These are phyloP conservation scores for Dolichotis patagonum DNA, from an alignment of 2,113 vertebrate genomes.

Conservation along the genomic window DNA sequence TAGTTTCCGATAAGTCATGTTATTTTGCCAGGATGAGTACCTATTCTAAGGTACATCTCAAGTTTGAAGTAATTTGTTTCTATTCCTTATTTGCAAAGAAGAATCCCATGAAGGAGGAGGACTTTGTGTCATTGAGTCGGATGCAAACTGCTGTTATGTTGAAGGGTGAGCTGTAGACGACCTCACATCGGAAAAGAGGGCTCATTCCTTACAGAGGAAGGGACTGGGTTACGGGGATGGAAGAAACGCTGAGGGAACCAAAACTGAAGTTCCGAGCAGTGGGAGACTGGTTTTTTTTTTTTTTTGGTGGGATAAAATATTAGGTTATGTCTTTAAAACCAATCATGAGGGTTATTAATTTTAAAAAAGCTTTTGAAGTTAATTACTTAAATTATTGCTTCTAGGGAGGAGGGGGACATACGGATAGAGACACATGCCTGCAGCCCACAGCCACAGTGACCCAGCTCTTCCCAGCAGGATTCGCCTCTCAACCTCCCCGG, in stretches of 20 bases:
- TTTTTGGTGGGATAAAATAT: not conserved
- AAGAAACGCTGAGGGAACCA: not conserved
- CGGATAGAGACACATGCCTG: rapidly evolving
- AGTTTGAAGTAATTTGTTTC: not conserved
- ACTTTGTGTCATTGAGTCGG: not conserved
- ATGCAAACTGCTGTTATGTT: not conserved
- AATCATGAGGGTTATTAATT: conserved; percentile 21
- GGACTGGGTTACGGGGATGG: not conserved
- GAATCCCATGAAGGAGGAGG: not conserved
- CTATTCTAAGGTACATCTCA: conserved; percentile 5
- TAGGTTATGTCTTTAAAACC: not conserved
- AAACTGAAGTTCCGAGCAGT: conserved; percentile 5
- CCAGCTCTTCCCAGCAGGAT: not conserved
- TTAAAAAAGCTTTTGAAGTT: not conserved
- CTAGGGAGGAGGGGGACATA: not conserved
- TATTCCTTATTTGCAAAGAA: conserved; percentile 44
- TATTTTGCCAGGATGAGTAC: not conserved
- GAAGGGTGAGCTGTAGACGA: not conserved
- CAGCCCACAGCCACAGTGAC: not conserved
- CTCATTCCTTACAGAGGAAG: not conserved
- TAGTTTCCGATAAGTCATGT: not conserved
- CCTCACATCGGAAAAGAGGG: not conserved
- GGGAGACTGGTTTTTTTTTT: not conserved
- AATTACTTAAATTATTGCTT: conserved; percentile 7
- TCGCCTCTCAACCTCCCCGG: not conserved